phyloP scores from a whole-genome alignment of 2,888 invertebrate species.

The Lomographa bimaculata region DNA sequence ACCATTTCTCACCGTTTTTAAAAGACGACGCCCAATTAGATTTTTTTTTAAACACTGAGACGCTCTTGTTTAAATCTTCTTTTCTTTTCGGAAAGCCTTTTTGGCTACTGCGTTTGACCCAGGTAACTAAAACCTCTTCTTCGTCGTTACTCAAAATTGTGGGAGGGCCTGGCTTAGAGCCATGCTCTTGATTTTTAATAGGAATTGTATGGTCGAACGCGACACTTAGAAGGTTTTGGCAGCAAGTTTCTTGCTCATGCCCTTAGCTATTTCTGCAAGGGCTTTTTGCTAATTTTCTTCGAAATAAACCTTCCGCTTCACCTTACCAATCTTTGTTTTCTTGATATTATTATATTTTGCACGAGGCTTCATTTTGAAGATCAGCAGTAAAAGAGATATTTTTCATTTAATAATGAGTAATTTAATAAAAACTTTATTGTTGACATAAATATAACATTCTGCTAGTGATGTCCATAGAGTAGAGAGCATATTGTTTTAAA shows the following conservation, averaged over 20 bases:
- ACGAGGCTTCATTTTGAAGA: conserved; percentile 5
- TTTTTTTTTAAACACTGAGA: conserved; percentile 36
- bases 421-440: too few species aligned
- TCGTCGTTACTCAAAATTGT: conserved; percentile 26
- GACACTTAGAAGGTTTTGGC: conserved; percentile 12
- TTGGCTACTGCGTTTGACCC: conserved; percentile 38
- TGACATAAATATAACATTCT: too few species aligned
- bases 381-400: too few species aligned
- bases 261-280: conserved; percentile 5
- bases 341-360: conserved; percentile 1
- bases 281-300: conserved; percentile 13
- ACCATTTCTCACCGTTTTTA: conserved; percentile 8
- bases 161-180: conserved; percentile 5
- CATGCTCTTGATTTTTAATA: conserved; percentile 4
- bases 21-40: conserved; percentile 1
- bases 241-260: conserved; percentile 11
- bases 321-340: conserved; percentile 4
- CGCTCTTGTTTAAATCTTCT: conserved; percentile 34
- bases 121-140: conserved; percentile 41
- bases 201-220: conserved; percentile 7
- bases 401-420: too few species aligned
- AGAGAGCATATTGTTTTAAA: too few species aligned
- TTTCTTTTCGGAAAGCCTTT: conserved; percentile 47
- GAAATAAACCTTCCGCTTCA: conserved; percentile 5
- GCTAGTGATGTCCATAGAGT: too few species aligned